Base-by-base conservation (phyloP, 2,113 vertebrate genomes). In the Melanocharis versteri region DNA sequence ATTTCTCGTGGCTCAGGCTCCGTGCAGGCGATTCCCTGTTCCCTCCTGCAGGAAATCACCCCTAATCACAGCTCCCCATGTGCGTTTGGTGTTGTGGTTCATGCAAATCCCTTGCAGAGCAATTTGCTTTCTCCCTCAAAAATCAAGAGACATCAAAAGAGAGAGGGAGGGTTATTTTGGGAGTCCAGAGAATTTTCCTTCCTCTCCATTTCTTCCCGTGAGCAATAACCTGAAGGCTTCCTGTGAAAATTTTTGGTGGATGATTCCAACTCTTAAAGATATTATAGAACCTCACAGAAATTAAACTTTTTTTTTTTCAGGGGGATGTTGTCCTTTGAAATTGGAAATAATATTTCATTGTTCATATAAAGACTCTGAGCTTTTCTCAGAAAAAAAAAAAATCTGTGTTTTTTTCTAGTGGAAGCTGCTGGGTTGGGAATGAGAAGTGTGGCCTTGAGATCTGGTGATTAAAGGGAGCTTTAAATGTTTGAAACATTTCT, bases 41-140 rank as follows among this genome's bases (percentile, higher is more conserved):
- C 30, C 35, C 33, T 35, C 70, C 61, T 42, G 57, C 13, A 54
- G 83, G 48, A 71, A 23, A 21, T 64, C 69, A 23, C 70, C 87
- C 69, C 51, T 7, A 4, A 18, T 40, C 40, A 1, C 13, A 5
- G 40, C 50, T 71, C 71, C 69, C 45, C 0, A 0, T 5, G 18
- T 30, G 48, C 9, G 3, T 61, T 12, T 30, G 33, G 18, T 33
- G 68, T 24, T 70, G 68, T 37, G 80, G 35, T 65, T 85, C 30
- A 4, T 50, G 21, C 66, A 76, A 15, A 39, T 4, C 16, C 4
- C 10, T 7, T 24, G 37, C 76, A 35, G 37, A 83, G n/a, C 40
- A 47, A 42, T 85, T 91, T 89, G n/a, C 66, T 87, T 81, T 70
- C 72, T 68, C 47, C 42, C 16, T 70, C 26, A 37, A 72, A 81